Conservation (phyloP, 1,140 invertebrate genomes). For the Stegodyphus dumicola region DNA sequence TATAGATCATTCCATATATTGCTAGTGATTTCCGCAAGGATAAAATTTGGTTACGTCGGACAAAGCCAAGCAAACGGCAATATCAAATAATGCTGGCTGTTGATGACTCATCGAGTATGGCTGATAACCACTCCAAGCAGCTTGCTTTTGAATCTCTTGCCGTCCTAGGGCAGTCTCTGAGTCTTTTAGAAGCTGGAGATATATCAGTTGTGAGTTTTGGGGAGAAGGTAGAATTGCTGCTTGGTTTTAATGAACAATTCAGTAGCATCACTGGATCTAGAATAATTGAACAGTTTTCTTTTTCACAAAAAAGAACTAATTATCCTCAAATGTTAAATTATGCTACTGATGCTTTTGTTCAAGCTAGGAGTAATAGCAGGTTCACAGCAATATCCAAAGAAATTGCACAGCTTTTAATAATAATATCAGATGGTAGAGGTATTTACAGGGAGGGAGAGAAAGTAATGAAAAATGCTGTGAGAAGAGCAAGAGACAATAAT, state of each 20-base stretch:
- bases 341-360: constrained; percentile 76
- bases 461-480: constrained; percentile 80
- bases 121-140: constrained; percentile 71
- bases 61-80: constrained; percentile 93
- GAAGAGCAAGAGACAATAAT: constrained; percentile 80
- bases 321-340: constrained; percentile 81
- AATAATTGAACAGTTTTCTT: constrained; percentile 77
- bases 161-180: constrained; percentile 90
- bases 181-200: constrained; percentile 92
- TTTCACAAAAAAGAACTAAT: constrained; percentile 83
- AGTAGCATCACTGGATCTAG: constrained; percentile 81
- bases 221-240: constrained; percentile 83
- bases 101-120: constrained; percentile 90
- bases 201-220: constrained; percentile 93
- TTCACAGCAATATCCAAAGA: constrained; percentile 67
- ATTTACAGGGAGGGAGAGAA: constrained; percentile 89
- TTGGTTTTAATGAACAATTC: constrained; percentile 85
- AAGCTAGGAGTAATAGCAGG: constrained; percentile 66
- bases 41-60: constrained; percentile 97
- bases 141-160: constrained; percentile 95
- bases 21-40: constrained; percentile 99
- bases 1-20: constrained; percentile 93
- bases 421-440: constrained; percentile 94
- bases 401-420: constrained; percentile 87
- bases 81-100: constrained; percentile 97